Evolutionary conservation across 2,797 vertebrate genomes (phyloP).

Genomic region (Otolemur crassicaudatus): DNA sequence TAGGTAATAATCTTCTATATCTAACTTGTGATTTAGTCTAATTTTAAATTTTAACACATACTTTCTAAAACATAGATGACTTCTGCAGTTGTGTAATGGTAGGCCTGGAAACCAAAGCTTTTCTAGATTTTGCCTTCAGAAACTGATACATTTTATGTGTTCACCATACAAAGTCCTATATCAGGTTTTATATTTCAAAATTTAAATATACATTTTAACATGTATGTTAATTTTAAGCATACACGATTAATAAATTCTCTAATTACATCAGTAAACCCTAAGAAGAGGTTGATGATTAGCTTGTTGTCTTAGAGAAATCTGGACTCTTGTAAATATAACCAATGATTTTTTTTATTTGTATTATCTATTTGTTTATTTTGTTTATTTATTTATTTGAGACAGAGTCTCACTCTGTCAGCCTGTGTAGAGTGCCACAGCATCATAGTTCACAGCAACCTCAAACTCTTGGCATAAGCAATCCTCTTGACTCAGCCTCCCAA

Average conservation of each 20-base stretch:
- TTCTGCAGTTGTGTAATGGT: neutral
- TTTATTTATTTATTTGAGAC: too few relatives aligned
- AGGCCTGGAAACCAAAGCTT: neutral
- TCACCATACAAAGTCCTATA: neutral
- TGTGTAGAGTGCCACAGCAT: too few relatives aligned
- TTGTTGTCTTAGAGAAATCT: conserved; percentile 6
- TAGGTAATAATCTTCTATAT: conserved; percentile 67
- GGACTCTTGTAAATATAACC: neutral
- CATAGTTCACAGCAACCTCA: too few relatives aligned
- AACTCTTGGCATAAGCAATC: too few relatives aligned
- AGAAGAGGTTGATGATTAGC: neutral
- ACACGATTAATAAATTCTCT: conserved; percentile 32
- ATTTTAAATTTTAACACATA: conserved; percentile 72
- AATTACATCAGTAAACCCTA: conserved; percentile 44
- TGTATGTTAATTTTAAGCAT: neutral
- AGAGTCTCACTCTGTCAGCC: too few relatives aligned
- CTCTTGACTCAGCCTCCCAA: too few relatives aligned
- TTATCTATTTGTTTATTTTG: too few relatives aligned
- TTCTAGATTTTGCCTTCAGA: neutral
- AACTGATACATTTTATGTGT: neutral
- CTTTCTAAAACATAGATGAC: conserved; percentile 43
- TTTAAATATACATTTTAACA: neutral
- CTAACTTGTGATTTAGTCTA: conserved; percentile 60
- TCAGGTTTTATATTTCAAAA: conserved; percentile 11
- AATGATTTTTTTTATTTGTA: neutral